Conservation (phyloP, 1,140 invertebrate genomes). For the Lycorma delicatula region DNA sequence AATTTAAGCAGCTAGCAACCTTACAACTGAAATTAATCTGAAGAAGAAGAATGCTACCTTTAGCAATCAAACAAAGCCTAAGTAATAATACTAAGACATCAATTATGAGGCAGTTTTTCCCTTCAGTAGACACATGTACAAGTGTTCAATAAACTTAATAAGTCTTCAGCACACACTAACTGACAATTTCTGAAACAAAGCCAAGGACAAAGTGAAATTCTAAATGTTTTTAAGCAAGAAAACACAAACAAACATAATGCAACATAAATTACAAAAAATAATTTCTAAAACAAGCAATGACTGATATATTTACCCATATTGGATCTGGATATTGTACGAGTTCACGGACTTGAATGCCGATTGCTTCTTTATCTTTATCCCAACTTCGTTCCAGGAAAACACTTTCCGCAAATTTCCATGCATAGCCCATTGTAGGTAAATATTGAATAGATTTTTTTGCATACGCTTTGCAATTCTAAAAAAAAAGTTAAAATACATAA, state of each 20-base stretch:
- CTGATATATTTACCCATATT: slow-evolving; percentile 59
- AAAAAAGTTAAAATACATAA: slow-evolving; percentile 33
- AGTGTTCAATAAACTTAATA: not conserved
- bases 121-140: not conserved
- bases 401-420: slow-evolving; percentile 88
- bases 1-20: no score
- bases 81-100: no score
- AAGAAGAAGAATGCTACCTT: no score
- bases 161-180: not conserved
- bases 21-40: no score
- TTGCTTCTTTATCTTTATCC: slow-evolving; percentile 79
- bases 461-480: slow-evolving; percentile 88
- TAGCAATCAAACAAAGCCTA: no score
- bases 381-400: slow-evolving; percentile 87
- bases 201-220: not conserved
- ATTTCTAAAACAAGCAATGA: not conserved
- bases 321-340: slow-evolving; percentile 80
- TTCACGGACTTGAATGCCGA: slow-evolving; percentile 68
- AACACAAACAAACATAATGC: no score
- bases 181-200: slow-evolving; percentile 1
- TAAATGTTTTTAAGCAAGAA: no score
- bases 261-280: not conserved
- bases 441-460: slow-evolving; percentile 87
- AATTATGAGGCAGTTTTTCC: no score
- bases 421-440: slow-evolving; percentile 90